phyloP scores from a whole-genome alignment of 2,113 vertebrate genomes.

The Pteropus alecto region DNA sequence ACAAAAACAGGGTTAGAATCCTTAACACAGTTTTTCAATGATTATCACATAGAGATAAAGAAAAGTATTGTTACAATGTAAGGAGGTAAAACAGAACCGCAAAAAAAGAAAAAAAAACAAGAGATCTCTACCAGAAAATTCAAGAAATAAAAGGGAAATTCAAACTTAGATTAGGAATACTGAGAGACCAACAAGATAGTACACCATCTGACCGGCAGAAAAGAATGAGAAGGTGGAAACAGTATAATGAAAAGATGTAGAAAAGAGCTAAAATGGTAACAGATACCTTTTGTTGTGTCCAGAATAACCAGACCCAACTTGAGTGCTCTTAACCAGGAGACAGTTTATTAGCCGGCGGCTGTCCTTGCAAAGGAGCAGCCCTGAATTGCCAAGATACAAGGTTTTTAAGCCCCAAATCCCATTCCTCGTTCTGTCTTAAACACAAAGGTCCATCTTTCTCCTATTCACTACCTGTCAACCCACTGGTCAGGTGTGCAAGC shows the following conservation, averaged over 20 bases:
- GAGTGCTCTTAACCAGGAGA: no score
- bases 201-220: background rate
- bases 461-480: no score
- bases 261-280: background rate
- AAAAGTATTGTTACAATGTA: background rate
- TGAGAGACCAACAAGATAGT: background rate
- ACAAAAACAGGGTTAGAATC: background rate
- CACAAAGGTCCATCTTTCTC: no score
- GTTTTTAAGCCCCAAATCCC: no score
- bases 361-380: no score
- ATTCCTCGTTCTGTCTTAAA: no score
- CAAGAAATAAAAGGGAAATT: background rate
- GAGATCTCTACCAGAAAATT: no score
- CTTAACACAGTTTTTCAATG: background rate
- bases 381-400: no score
- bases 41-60: background rate
- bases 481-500: no score
- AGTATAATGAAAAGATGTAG: background rate
- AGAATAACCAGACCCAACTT: no score
- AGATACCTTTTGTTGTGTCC: background rate
- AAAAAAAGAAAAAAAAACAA: no score
- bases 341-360: no score
- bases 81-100: background rate
- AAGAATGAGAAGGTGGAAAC: background rate
- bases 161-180: background rate